Evolutionary conservation across 1,140 invertebrate genomes (phyloP).

Genomic region (Papilio polytes): DNA sequence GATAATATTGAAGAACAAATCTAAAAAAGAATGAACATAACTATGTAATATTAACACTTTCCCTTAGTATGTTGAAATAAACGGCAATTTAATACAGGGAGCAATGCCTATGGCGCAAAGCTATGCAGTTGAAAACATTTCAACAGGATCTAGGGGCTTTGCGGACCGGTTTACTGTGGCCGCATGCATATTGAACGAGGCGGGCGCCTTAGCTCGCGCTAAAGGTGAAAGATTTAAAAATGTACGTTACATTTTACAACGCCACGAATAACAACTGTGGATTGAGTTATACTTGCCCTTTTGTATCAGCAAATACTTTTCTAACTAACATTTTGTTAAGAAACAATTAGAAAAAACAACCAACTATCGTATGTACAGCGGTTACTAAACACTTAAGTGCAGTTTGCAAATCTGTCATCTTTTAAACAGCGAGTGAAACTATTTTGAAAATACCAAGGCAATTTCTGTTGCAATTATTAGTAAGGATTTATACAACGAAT

Average conservation of each 20-base stretch:
- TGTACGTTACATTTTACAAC: constrained; percentile 31
- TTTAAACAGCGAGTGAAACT: too few relatives aligned
- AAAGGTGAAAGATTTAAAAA: constrained; percentile 38
- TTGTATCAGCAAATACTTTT: too few relatives aligned
- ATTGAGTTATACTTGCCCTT: neutral
- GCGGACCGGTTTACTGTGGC: constrained; percentile 38
- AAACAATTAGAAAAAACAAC: too few relatives aligned
- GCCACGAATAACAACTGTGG: neutral
- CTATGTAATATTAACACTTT: constrained; percentile 30
- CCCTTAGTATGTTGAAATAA: constrained; percentile 30
- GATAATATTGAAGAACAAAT: too few relatives aligned
- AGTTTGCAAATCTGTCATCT: too few relatives aligned
- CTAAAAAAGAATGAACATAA: neutral
- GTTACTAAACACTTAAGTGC: too few relatives aligned
- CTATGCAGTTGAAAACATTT: constrained; percentile 41
- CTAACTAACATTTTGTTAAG: too few relatives aligned
- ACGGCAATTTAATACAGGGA: constrained; percentile 32
- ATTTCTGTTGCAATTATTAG: neutral
- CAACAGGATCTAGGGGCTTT: constrained; percentile 39
- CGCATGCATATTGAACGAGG: constrained; percentile 39
- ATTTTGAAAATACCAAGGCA: too few relatives aligned
- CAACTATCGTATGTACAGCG: too few relatives aligned
- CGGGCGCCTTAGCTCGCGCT: constrained; percentile 29
- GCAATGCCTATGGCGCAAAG: constrained; percentile 36
- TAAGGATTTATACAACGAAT: too few relatives aligned